Percentiles rank a stretch among this genome's conserved stretches.
Evolutionary conservation across 2,113 vertebrate genomes (phyloP).

Genomic region (Chaetorhynchus papuensis): DNA sequence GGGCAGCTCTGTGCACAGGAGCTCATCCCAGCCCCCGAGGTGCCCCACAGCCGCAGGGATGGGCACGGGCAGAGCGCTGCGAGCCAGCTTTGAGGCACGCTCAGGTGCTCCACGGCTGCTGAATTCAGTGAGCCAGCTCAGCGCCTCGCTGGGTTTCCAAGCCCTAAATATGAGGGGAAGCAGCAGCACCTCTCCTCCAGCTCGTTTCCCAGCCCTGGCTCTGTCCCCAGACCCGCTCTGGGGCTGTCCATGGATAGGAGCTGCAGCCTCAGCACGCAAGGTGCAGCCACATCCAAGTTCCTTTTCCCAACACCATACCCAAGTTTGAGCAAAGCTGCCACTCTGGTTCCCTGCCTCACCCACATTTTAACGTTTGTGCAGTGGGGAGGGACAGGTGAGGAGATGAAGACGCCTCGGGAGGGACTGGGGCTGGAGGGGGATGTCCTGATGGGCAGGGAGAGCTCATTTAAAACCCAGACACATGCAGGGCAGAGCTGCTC

Average conservation of each 20-base stretch:
- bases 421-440: not conserved
- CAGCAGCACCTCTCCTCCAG: not conserved
- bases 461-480: not conserved
- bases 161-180: not conserved
- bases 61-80: rapidly evolving
- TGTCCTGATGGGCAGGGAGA: not conserved
- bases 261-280: not conserved
- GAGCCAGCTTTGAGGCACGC: not conserved
- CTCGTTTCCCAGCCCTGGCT: not conserved
- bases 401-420: rapidly evolving
- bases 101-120: not conserved
- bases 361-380: rapidly evolving
- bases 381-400: not conserved
- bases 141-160: not conserved
- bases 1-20: too few species aligned
- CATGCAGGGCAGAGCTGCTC: not conserved
- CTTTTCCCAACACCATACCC: not conserved
- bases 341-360: not conserved
- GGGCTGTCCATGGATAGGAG: rapidly evolving
- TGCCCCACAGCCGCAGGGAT: not conserved
- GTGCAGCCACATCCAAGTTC: not conserved
- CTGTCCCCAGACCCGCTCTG: not conserved
- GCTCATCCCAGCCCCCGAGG: too few species aligned
- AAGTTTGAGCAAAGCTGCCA: not conserved
- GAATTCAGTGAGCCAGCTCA: not conserved